Evolutionary conservation across 2,888 invertebrate genomes (phyloP).

Genomic region (Ceramica pisi): DNA sequence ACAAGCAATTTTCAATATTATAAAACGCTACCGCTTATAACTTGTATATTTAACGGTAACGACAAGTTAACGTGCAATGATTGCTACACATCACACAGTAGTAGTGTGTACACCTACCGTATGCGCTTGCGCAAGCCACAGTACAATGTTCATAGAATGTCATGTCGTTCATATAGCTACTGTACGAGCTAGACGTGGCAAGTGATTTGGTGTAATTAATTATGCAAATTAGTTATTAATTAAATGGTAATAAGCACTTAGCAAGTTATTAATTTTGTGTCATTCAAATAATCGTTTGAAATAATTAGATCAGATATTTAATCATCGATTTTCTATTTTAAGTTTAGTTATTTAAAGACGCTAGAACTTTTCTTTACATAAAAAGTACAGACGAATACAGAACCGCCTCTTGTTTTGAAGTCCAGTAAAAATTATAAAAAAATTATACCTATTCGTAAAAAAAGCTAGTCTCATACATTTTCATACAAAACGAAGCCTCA

Average conservation of each 20-base stretch:
- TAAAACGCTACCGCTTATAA: constrained; percentile 22
- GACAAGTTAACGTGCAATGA: constrained; percentile 43
- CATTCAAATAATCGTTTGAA: background rate
- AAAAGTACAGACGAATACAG: too few relatives aligned
- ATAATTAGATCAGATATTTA: too few relatives aligned
- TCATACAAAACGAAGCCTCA: too few relatives aligned
- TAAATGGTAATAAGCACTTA: background rate
- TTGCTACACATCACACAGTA: constrained; percentile 38
- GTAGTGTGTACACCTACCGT: background rate
- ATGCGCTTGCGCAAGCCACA: constrained; percentile 50
- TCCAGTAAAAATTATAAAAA: too few relatives aligned
- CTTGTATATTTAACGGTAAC: constrained; percentile 54
- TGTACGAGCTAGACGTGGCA: constrained; percentile 31
- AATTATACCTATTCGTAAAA: too few relatives aligned
- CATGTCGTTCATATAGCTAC: constrained; percentile 28
- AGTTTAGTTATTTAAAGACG: too few relatives aligned
- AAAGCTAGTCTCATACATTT: too few relatives aligned
- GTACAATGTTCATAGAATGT: constrained; percentile 24
- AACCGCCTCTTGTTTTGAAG: too few relatives aligned
- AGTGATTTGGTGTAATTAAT: constrained; percentile 19
- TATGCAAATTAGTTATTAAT: constrained; percentile 25
- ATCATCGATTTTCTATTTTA: too few relatives aligned
- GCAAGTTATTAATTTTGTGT: background rate
- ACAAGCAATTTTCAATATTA: background rate
- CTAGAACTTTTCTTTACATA: too few relatives aligned